Conservation (phyloP, 2,888 invertebrate species). For the Malacosoma neustria region DNA sequence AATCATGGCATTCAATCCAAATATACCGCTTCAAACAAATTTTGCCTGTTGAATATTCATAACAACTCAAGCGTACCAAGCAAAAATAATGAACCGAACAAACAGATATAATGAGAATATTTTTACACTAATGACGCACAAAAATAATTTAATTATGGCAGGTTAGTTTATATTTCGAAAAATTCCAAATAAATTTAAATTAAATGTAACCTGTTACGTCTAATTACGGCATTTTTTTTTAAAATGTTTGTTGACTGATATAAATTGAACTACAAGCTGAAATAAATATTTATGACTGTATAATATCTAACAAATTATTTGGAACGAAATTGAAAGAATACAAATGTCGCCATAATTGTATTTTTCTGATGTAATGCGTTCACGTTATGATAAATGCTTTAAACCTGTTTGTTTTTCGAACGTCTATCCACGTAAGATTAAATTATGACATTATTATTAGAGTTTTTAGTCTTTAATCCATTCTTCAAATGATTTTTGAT, state of each 20-base stretch:
- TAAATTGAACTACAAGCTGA: too few relatives aligned
- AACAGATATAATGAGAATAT: neutral
- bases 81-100: neutral
- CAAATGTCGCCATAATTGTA: too few relatives aligned
- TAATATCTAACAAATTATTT: too few relatives aligned
- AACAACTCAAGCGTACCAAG: neutral
- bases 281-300: too few relatives aligned
- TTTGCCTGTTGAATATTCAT: neutral
- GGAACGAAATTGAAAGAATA: too few relatives aligned
- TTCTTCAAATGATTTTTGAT: neutral
- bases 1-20: neutral
- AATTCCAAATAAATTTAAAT: too few relatives aligned
- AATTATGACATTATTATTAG: neutral
- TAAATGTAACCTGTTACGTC: too few relatives aligned
- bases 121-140: neutral
- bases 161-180: too few relatives aligned
- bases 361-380: too few relatives aligned
- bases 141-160: neutral
- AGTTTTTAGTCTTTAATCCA: neutral
- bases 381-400: neutral
- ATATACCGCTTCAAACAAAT: neutral
- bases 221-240: too few relatives aligned
- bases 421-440: neutral
- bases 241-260: too few relatives aligned
- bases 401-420: neutral